Conservation (phyloP, 2,113 vertebrate genomes). For the Bubalus kerabau region DNA sequence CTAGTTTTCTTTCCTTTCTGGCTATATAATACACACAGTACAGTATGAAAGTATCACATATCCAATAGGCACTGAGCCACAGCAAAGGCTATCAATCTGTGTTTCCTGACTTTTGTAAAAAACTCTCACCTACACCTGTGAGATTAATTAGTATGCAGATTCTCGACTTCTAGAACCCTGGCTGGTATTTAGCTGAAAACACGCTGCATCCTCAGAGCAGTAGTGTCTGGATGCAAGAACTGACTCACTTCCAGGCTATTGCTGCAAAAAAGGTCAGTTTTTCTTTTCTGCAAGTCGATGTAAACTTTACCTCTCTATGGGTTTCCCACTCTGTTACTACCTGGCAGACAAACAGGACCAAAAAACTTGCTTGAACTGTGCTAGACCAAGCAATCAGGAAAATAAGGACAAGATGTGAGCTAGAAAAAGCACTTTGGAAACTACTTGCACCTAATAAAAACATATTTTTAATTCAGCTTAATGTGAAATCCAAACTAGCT, state of each 20-base stretch:
- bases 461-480: conserved; percentile 61
- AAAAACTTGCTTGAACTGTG: conserved; percentile 37
- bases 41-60: not conserved
- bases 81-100: not conserved
- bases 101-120: conserved; percentile 19
- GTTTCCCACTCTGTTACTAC: conserved; percentile 37
- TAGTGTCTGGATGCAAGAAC: conserved; percentile 18
- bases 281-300: conserved; percentile 37
- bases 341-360: conserved; percentile 40
- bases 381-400: conserved; percentile 55
- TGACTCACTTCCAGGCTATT: not conserved
- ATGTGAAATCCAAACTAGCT: conserved; percentile 49
- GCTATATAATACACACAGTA: not conserved
- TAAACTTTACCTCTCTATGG: conserved; percentile 40
- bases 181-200: conserved; percentile 33
- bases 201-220: not conserved
- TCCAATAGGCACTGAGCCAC: not conserved
- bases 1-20: not conserved
- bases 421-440: conserved; percentile 68
- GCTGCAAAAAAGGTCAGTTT: conserved; percentile 3
- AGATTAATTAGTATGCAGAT: not conserved
- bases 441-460: conserved; percentile 62
- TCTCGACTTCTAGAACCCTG: not conserved
- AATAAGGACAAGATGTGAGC: conserved; percentile 43
- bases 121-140: not conserved